These are phyloP conservation scores for Nycticryphes semicollaris DNA, from an alignment of 2,113 vertebrate genomes.

Conservation along the genomic window DNA sequence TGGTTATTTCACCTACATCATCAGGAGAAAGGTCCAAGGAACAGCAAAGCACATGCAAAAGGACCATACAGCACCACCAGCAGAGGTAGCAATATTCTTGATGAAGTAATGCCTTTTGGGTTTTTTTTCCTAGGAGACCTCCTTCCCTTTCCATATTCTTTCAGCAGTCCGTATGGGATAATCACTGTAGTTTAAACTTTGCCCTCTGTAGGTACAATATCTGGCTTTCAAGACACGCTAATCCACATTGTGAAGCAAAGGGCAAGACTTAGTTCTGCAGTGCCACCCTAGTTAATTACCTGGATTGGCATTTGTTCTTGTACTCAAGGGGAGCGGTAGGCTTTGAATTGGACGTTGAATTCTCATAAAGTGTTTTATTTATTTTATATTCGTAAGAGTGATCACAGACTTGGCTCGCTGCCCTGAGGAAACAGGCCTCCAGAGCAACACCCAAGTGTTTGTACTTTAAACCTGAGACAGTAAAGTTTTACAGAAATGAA, in stretches of 20 bases:
- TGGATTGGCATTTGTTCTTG: not conserved
- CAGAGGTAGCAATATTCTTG: not conserved
- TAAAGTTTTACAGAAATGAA: not conserved
- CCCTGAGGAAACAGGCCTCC: not conserved
- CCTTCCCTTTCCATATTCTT: not conserved
- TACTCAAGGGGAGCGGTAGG: not conserved
- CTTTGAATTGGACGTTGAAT: not conserved
- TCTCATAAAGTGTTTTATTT: not conserved
- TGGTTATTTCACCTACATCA: not conserved
- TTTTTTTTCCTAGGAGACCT: not conserved
- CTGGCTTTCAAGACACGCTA: not conserved
- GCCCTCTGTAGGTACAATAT: not conserved
- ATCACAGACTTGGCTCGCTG: not conserved
- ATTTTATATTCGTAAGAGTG: not conserved
- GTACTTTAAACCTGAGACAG: not conserved
- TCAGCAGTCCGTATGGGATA: not conserved
- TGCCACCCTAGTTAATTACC: conserved; percentile 1
- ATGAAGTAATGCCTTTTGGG: not conserved
- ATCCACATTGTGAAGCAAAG: not conserved
- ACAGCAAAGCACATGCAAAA: not conserved
- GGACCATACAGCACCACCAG: not conserved
- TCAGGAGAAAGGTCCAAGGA: not conserved
- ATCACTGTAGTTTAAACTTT: not conserved
- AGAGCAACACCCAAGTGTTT: not conserved
- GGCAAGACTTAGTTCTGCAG: not conserved